These are phyloP conservation scores for Ia io DNA, from an alignment of 2,113 vertebrate genomes.

Conservation along the genomic window DNA sequence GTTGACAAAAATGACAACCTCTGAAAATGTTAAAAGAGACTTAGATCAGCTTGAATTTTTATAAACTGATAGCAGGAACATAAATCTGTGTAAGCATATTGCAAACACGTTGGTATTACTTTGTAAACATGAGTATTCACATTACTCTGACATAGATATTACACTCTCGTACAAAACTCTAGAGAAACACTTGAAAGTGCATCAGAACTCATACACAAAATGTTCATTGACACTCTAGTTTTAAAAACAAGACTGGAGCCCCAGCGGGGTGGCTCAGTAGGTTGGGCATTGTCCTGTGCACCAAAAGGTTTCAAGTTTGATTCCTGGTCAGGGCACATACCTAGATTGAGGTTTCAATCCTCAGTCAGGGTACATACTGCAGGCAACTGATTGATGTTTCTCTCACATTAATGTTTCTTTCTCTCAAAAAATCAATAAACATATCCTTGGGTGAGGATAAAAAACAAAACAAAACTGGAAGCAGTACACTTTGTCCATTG, in stretches of 20 bases:
- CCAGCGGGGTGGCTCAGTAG: not conserved
- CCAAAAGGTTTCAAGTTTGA: not conserved
- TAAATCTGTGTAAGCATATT: not conserved
- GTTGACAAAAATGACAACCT: not conserved
- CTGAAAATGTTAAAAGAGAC: not conserved
- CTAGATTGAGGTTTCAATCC: not conserved
- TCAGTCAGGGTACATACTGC: not conserved
- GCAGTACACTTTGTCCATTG: not conserved
- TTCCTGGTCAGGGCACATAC: not conserved
- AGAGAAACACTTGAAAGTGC: not conserved
- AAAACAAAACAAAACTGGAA: not conserved
- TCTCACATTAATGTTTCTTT: not conserved
- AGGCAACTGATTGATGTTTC: not conserved
- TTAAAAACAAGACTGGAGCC: not conserved
- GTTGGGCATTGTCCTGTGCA: not conserved
- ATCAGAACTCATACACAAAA: not conserved
- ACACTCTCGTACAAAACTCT: not conserved
- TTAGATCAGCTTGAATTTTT: not conserved
- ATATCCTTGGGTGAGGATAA: not conserved
- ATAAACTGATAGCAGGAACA: not conserved
- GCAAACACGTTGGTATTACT: not conserved
- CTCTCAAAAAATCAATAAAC: not conserved
- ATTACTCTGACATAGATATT: not conserved
- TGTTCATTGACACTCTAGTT: not conserved
- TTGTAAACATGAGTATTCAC: constrained; percentile 6